Evolutionary conservation across 2,888 invertebrate species (phyloP), one percentile per base, ranked within the genome.

Genomic region (Corbicula japonica): DNA sequence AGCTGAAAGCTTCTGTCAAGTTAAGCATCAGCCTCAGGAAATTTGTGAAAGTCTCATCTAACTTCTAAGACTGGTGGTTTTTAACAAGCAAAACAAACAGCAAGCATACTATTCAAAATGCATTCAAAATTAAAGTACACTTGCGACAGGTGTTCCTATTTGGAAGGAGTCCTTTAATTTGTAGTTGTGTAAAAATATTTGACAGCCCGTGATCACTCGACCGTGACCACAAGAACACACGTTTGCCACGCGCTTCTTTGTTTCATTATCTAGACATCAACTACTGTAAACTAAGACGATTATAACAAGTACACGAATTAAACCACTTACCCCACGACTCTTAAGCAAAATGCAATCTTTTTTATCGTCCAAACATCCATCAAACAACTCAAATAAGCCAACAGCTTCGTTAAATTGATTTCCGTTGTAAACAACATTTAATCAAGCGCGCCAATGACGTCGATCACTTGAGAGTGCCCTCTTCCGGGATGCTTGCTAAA

Each of bases 191-290:
- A 32, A 1, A 18, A 28, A 61, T 15, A 52, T 68, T 72, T 77
- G 71, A 77, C 77, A 77, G 72, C 46, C 62, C 66, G 35, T 32
- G 50, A 10, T 71, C 66, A 71, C 30, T 60, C 44, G 48, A 56
- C 66, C 76, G 76, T 76, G 76, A 76, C 70, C 63, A n/a, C 18
- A 58, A 50, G n/a, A 50, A 70, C 76, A 76, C 66, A 66, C 70
- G 71, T 18, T 48, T 3, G 54, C 38, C 66, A 66, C 66, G 66
- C 50, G 66, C 50, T 38, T n/a, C 66, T 66, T 66, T 66, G 66
- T 66, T 66, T 54, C 26, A 35, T 23, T 23, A 32, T 32, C 21
- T 21, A 52, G 15, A 58, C 5, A 1, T 34, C 18, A 23, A 35
- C 2, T 32, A 28, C 50, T 32, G 26, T 21, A 18, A 52, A 23